Evolutionary conservation across 2,888 invertebrate species (phyloP), one percentile per base, ranked within the genome.

Genomic region (Dryocosmus kuriphilus): DNA sequence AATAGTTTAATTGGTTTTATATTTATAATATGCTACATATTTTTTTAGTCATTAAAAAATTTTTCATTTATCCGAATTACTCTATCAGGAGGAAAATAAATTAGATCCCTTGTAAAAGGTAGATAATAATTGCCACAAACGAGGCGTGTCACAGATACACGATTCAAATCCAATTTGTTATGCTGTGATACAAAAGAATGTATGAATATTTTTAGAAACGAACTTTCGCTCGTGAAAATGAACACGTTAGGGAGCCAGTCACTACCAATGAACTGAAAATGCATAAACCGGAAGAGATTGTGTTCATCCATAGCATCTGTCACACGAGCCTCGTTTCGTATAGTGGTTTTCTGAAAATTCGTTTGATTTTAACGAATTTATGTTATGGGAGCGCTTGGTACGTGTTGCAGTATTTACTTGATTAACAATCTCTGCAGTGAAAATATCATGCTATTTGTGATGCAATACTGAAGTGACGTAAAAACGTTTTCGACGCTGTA

Each of bases 221-320:
- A n/a, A 30, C 27, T 55, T 51, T 32, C 6, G 51, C n/a, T 55
- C 32, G 46, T 71, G 51, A 32, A 71, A 71, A 46, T 51, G 46
- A 30, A 71, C 46, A 51, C 51, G n/a, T 71, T 51, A 46, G 51
- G 30, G n/a, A 46, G 27, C 6, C 30, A 51, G 27, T 46, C 46
- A 27, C 46, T 67, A 30, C 27, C 30, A 71, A 30, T 51, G 71
- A 51, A 71, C 71, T 51, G 51, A 71, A 71, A 71, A 30, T 71
- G 46, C 46, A 71, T 51, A 71, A 32, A 71, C 11, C 19, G 30
- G 30, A 51, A 30, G 41, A 46, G n/a, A 71, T 71, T 55, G 30
- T 51, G 7, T 60, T 60, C 60, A 27, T 60, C 27, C 27, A 24
- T 16, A 60, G 14, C 16, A 16, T 27, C 22, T 14, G 24, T 57